Base-by-base conservation (phyloP, 2,113 vertebrate species). In the Oophaga pumilio region DNA sequence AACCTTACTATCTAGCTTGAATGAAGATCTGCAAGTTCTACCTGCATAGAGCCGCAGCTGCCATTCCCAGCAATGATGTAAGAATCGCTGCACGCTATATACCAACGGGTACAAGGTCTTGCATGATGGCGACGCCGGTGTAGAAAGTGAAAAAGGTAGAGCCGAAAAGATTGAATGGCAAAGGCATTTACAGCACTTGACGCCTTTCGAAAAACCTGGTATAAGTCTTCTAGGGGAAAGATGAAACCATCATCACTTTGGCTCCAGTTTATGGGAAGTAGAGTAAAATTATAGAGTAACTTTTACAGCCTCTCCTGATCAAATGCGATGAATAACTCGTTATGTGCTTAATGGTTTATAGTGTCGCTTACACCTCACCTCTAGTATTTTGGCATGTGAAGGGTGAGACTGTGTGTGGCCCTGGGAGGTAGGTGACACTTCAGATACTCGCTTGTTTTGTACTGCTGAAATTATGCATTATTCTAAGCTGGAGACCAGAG, bases 281-380 rank as follows among this genome's bases (percentile, higher is more conserved):
- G 74, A 68, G 85, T 86, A 69, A 86, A 78, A 86, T 86, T 56
- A 68, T 76, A 56, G 33, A 56, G 85, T 50, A 26, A 52, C 50
- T 86, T 86, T 78, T 79, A 86, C 18, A 33, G 85, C 60, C 59
- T 78, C 76, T 68, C 11, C 76, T 52, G 49, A 33, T 79, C 62
- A 66, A 79, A 69, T 14, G 85, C 76, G 5, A 68, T 86, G 74
- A 56, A 77, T 69, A 86, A 86, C 43, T 86, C 84, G 76, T 86
- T 86, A 86, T 86, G 76, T 68, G 22, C 85, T 80, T 79, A 86
- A 80, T 79, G 85, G 69, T 86, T 86, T 86, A 86, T 86, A 52
- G 74, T 56, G 60, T 69, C 60, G 50, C 43, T 69, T 79, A 78
- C 69, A 79, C 69, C 18, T 53, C 59, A 33, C 28, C 33, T 69